phyloP scores from a whole-genome alignment of 2,888 invertebrate species.

The Smittia sp. region DNA sequence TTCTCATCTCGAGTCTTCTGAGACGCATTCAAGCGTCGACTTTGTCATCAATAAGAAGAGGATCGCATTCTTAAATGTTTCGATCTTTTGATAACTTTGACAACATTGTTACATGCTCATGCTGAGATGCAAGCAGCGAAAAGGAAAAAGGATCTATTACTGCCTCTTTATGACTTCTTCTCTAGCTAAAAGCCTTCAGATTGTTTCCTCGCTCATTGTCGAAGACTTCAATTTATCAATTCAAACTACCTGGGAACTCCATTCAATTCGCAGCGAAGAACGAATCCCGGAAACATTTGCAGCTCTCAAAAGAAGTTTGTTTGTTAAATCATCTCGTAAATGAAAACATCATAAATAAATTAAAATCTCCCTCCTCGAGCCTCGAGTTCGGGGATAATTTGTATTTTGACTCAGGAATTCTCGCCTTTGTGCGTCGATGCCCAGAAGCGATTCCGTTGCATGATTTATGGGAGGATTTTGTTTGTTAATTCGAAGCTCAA shows the following conservation, averaged over 20 bases:
- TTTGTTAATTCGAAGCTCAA: background rate
- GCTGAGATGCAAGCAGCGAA: background rate
- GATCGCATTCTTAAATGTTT: conserved; percentile 1
- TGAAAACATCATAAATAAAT: background rate
- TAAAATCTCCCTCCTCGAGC: background rate
- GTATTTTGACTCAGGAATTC: background rate
- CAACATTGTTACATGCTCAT: background rate
- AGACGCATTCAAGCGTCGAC: conserved; percentile 13
- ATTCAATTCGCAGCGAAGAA: no score
- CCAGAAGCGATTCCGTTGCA: background rate
- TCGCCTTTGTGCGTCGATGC: background rate
- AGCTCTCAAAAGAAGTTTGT: background rate
- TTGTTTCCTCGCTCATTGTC: background rate
- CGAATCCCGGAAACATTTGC: background rate
- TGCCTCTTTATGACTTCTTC: conserved; percentile 14
- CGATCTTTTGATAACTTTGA: conserved; percentile 4
- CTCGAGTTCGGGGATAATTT: background rate
- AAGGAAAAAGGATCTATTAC: conserved; percentile 9
- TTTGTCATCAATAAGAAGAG: background rate
- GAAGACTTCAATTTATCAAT: background rate
- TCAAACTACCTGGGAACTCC: background rate
- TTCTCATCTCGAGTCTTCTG: background rate
- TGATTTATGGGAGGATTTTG: conserved; percentile 8
- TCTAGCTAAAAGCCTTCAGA: background rate
- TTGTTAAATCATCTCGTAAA: background rate